Evolutionary conservation across 2,888 invertebrate species (phyloP), one percentile per base, ranked within the genome.

Genomic region (Charanyca ferruginea): DNA sequence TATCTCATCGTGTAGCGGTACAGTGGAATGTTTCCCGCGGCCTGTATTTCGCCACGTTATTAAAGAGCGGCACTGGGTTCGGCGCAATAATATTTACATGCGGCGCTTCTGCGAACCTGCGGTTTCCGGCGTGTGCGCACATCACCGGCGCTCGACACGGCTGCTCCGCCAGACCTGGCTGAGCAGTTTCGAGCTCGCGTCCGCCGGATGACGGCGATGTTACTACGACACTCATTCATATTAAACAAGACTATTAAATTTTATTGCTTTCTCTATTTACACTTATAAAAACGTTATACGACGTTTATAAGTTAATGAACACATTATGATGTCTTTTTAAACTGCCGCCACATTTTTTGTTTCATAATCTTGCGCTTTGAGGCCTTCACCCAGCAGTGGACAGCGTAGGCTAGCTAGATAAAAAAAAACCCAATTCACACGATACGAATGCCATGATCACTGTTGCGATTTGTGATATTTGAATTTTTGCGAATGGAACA

Each of bases 61-160:
- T 84, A 84, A 87, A 83, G 81, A 81, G 77, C 76, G 70, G 82
- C 74, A 74, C 77, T 80, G 83, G 79, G 79, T 83, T 85, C 73
- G 85, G 72, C 72, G 87, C 85, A 89, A 88, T 90, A 89, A 91
- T 91, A 89, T 91, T 91, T 91, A 91, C 87, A 83, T 81, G 85
- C 80, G 79, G 75, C 79, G 88, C 87, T 92, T 91, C 90, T 91
- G 89, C 89, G 90, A 91, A 91, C 83, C 84, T 88, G 90, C 66
- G 91, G 91, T 91, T 91, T 92, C 91, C 90, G 89, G 88, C 85
- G 84, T 73, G 77, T 79, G 82, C 77, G 83, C 83, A 67, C 72
- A 77, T 78, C 63, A 42, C 45, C 66, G 81, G 66, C 55, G 66
- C 65, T 77, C 67, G 61, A 77, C 45, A 73, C 66, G 63, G 72